A percentile compares a stretch with the other conserved stretches of the same genome.
Conservation (phyloP, 2,113 vertebrate genomes). For the Azemiops feae region DNA sequence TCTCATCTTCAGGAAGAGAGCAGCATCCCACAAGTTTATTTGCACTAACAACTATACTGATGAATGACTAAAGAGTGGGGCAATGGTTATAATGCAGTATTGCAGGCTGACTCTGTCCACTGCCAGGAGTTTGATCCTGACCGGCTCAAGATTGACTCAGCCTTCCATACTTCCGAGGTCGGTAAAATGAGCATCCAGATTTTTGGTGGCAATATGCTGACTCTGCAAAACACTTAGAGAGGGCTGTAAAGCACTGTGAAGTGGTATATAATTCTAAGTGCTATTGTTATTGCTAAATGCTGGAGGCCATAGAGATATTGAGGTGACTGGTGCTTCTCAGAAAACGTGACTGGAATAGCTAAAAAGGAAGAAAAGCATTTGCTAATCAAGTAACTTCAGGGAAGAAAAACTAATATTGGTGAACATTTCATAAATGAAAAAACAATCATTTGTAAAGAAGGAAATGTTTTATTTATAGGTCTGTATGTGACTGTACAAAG, state of each 20-base stretch:
- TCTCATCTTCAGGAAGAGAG: background rate
- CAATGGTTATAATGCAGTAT: background rate
- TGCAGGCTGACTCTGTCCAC: background rate
- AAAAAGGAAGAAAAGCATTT: background rate
- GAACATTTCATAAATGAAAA: background rate
- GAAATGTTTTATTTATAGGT: background rate
- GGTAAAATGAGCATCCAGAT: background rate
- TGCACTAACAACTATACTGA: background rate
- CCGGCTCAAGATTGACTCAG: background rate
- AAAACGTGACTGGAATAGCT: conserved; percentile 82
- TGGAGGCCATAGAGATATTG: conserved; percentile 73
- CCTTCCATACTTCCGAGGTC: background rate
- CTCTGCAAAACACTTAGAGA: background rate
- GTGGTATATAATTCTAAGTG: background rate
- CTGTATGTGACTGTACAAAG: background rate
- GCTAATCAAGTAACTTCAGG: background rate
- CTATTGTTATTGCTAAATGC: background rate
- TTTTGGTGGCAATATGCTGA: background rate
- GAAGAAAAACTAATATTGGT: background rate
- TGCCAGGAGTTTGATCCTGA: background rate
- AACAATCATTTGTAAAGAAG: background rate
- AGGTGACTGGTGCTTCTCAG: conserved; percentile 55
- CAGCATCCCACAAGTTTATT: background rate
- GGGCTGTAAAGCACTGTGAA: background rate
- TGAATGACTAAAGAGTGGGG: background rate